A percentile compares a stretch with the other conserved stretches of the same genome.
Evolutionary conservation across 2,797 vertebrate genomes (phyloP).

Genomic region (Poecilia velifera): DNA sequence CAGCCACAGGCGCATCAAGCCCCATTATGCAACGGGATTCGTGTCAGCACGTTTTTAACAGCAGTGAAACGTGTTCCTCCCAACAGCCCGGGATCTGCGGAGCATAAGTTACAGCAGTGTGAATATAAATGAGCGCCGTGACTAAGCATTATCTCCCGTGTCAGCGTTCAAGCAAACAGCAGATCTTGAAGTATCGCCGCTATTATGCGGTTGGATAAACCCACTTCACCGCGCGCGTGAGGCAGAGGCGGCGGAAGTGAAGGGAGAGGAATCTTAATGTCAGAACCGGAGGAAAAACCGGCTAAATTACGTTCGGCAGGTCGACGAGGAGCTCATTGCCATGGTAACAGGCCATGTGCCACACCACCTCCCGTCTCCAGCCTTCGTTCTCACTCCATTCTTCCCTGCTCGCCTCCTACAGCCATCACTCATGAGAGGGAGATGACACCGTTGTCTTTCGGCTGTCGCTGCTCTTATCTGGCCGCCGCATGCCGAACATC

Average conservation of each 20-base stretch:
- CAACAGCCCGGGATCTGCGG: slow-evolving; percentile 20
- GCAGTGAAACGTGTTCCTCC: slow-evolving; percentile 2
- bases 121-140: slow-evolving; percentile 61
- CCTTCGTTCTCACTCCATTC: slow-evolving; percentile 22
- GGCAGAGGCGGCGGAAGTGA: slow-evolving; percentile 34
- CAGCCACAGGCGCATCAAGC: slow-evolving; percentile 43
- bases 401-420: slow-evolving; percentile 34
- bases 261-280: slow-evolving; percentile 21
- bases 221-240: slow-evolving; percentile 12
- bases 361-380: slow-evolving; percentile 52
- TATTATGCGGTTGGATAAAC: slow-evolving; percentile 35
- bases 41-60: slow-evolving; percentile 34
- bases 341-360: slow-evolving; percentile 80
- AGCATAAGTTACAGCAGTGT: slow-evolving; percentile 49
- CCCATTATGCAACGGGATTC: slow-evolving; percentile 27
- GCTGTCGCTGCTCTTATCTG: slow-evolving; percentile 36
- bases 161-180: slow-evolving; percentile 35
- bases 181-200: slow-evolving; percentile 19
- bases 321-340: slow-evolving; percentile 67
- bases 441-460: slow-evolving; percentile 39
- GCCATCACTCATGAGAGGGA: slow-evolving; percentile 40
- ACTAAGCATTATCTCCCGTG: slow-evolving; percentile 48
- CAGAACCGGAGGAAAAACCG: slow-evolving; percentile 48
- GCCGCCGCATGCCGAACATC: slow-evolving; percentile 33
- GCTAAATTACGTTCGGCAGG: slow-evolving; percentile 69